Percentiles rank a stretch among this genome's conserved stretches.
These are phyloP conservation scores for Lethrus apterus DNA, from an alignment of 1,140 invertebrate species.

Conservation along the genomic window DNA sequence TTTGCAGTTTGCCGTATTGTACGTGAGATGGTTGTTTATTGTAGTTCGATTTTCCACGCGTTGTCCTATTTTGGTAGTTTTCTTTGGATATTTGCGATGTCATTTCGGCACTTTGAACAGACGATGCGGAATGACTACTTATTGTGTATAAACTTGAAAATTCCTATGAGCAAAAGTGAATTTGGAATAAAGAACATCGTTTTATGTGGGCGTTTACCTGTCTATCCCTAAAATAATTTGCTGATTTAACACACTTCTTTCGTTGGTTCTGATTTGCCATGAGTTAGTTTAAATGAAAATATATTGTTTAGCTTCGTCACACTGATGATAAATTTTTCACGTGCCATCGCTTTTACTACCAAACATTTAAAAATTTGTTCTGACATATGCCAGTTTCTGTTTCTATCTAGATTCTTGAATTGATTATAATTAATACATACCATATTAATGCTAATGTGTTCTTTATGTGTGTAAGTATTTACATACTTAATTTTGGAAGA, in stretches of 20 bases:
- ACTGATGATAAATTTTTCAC: slow-evolving; percentile 11
- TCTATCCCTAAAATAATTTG: slow-evolving; percentile 8
- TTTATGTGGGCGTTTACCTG: not conserved
- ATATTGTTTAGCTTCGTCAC: not conserved
- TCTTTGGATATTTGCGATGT: not conserved
- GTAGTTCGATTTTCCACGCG: not conserved
- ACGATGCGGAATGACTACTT: not conserved
- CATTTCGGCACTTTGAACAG: slow-evolving; percentile 1
- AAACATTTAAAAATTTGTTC: too few species aligned
- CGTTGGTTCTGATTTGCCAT: slow-evolving; percentile 6
- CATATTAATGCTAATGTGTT: too few species aligned
- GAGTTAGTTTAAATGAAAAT: slow-evolving; percentile 1
- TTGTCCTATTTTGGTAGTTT: not conserved
- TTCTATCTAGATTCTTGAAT: too few species aligned
- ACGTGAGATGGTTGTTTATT: too few species aligned
- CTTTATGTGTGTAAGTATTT: too few species aligned
- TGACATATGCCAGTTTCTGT: too few species aligned
- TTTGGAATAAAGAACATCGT: not conserved
- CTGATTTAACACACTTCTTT: slow-evolving; percentile 3
- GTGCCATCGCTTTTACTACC: too few species aligned
- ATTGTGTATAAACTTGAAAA: slow-evolving; percentile 7
- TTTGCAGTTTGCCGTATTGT: not conserved
- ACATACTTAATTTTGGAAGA: too few species aligned
- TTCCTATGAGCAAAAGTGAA: not conserved
- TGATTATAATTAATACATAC: too few species aligned